Evolutionary conservation across 2,888 invertebrate species (phyloP), one percentile per base, ranked within the genome.

Genomic region (Chymomyza caudatula): DNA sequence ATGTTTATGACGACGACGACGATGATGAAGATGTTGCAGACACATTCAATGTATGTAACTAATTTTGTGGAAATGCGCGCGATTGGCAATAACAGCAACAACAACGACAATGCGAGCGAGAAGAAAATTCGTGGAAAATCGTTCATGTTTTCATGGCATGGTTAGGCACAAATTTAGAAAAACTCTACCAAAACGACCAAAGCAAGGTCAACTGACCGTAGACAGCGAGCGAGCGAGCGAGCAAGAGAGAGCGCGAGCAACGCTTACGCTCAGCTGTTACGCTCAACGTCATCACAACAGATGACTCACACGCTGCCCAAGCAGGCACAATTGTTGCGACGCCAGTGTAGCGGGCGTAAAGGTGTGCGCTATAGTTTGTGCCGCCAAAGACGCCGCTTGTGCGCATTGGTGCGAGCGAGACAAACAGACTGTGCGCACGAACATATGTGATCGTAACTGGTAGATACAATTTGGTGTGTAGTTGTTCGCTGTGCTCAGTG

Each of bases 401-500:
- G 57, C n/a, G 29, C 3, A 6, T 17, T n/a, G 19, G 55, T 43
- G 47, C 22, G 22, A 43, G 1, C 19, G 4, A 42, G 19, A 20
- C 47, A 49, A n/a, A 47, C 20, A 22, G 13, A 15, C 19, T 49
- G n/a, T 2, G 15, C n/a, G 25, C 25, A 5, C 22, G n/a, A 54
- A 29, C 11, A 43, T 19, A 56, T 29, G 55, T 15, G 11, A 29
- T 37, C 63, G 57, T 55, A 63, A 52, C 60, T 61, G 43, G 52
- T 53, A 57, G 63, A 67, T 60, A 51, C 67, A 60, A 56, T 54
- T 56, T 63, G n/a, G n/a, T 61, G 47, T 11, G 37, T 37, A 11
- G 37, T 67, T n/a, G n/a, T n/a, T n/a, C n/a, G 62, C 63, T 58
- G 54, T 59, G 63, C 74, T 85, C 80, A 87, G 86, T 87, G 71